phyloP scores from a whole-genome alignment of 2,113 vertebrate genomes.

The Leptosomus discolor region DNA sequence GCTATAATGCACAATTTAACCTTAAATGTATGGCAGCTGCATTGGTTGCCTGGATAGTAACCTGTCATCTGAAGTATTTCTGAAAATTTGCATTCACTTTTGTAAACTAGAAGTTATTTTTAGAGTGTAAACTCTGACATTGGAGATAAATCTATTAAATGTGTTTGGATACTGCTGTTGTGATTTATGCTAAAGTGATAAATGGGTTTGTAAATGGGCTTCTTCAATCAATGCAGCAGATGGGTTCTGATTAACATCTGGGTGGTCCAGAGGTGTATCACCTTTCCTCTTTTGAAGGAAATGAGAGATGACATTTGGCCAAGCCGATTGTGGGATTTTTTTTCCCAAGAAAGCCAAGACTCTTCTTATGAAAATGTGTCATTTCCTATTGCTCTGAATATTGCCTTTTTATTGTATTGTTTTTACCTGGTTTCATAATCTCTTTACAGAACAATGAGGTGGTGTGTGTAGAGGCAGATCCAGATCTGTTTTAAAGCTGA shows the following conservation, averaged over 20 bases:
- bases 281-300: background rate
- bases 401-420: background rate
- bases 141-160: background rate
- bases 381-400: background rate
- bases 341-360: background rate
- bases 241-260: background rate
- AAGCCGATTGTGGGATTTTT: background rate
- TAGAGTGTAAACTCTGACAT: background rate
- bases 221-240: background rate
- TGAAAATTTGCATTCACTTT: background rate
- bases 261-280: accelerated
- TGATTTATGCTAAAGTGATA: background rate
- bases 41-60: background rate
- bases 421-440: background rate
- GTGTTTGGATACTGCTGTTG: background rate
- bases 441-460: background rate
- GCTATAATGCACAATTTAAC: background rate
- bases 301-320: background rate
- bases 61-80: background rate
- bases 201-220: background rate
- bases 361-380: background rate
- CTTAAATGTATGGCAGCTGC: background rate
- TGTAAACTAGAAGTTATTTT: background rate
- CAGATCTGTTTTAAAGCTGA: background rate
- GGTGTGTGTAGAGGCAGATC: background rate